A percentile compares a stretch with the other conserved stretches of the same genome.
Evolutionary conservation across 2,113 vertebrate species (phyloP).

Genomic region (Cyphotilapia sp.): DNA sequence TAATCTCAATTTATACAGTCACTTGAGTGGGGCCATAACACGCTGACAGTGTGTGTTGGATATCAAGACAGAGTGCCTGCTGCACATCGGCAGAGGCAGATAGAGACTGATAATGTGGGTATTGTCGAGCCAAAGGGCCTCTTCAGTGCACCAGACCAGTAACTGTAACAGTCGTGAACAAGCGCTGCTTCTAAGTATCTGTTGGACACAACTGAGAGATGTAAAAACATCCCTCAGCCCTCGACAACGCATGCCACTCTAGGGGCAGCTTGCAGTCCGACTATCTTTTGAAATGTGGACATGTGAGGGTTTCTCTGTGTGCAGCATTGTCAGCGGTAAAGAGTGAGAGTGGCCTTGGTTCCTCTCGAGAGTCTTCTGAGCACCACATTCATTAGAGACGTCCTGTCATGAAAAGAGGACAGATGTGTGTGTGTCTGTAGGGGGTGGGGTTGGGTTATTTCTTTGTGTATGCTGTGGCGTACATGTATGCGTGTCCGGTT

Average conservation of each 20-base stretch:
- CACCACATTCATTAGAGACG: conserved; percentile 40
- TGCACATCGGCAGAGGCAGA: conserved; percentile 28
- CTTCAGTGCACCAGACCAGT: conserved; percentile 29
- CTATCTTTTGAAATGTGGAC: conserved; percentile 55
- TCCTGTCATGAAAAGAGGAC: conserved; percentile 25
- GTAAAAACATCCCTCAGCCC: conserved; percentile 37
- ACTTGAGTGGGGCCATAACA: conserved; percentile 56
- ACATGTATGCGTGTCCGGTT: not conserved
- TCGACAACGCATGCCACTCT: conserved; percentile 55
- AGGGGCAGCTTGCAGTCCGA: conserved; percentile 29
- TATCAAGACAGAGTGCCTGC: conserved; percentile 42
- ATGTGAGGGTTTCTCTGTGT: conserved; percentile 17
- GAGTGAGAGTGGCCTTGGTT: conserved; percentile 38
- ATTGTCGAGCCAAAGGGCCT: conserved; percentile 43
- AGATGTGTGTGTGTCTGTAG: conserved; percentile 3
- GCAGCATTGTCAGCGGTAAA: conserved; percentile 6
- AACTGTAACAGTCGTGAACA: conserved; percentile 42
- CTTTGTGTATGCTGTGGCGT: not conserved
- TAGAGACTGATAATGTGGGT: conserved; percentile 31
- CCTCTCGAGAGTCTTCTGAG: conserved; percentile 36
- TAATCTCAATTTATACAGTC: conserved; percentile 68
- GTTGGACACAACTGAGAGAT: conserved; percentile 25
- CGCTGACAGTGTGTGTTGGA: conserved; percentile 50
- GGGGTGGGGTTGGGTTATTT: not conserved
- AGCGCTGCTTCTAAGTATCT: conserved; percentile 18